Evolutionary conservation across 2,797 vertebrate species (phyloP).

Genomic region (Hydrocynus forskahlii): DNA sequence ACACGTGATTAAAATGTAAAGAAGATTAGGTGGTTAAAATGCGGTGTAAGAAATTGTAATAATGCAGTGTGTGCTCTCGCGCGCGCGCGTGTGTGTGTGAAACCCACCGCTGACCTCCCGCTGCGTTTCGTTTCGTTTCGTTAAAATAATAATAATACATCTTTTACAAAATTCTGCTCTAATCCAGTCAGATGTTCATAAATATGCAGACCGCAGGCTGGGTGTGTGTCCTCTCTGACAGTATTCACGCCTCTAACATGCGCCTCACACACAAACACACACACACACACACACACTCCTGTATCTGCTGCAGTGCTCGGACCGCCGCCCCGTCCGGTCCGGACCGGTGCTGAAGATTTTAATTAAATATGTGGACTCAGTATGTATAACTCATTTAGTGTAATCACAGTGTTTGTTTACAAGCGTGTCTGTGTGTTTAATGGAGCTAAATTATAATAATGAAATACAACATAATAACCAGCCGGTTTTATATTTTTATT

Average conservation of each 20-base stretch:
- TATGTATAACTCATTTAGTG: too few relatives aligned
- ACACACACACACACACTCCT: not conserved
- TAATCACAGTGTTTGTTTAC: too few relatives aligned
- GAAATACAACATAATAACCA: too few relatives aligned
- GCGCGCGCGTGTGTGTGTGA: too few relatives aligned
- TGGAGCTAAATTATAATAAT: too few relatives aligned
- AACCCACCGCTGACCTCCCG: too few relatives aligned
- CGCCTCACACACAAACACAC: not conserved
- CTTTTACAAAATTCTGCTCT: not conserved
- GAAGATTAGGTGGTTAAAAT: too few relatives aligned
- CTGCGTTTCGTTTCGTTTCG: not conserved
- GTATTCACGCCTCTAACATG: not conserved
- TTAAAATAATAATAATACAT: not conserved
- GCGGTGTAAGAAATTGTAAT: too few relatives aligned
- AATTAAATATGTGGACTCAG: not conserved
- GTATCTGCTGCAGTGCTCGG: not conserved
- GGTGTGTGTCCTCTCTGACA: not conserved
- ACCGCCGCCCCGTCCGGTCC: not conserved
- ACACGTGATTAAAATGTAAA: too few relatives aligned
- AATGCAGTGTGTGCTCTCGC: too few relatives aligned
- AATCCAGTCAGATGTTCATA: not conserved
- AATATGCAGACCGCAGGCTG: not conserved
- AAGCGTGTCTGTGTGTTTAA: too few relatives aligned
- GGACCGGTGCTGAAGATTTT: not conserved
- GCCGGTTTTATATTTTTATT: not conserved